Percentiles rank a stretch among this genome's conserved stretches.
phyloP scores from a whole-genome alignment of 2,888 invertebrate species.

The Neoscelio sp. region DNA sequence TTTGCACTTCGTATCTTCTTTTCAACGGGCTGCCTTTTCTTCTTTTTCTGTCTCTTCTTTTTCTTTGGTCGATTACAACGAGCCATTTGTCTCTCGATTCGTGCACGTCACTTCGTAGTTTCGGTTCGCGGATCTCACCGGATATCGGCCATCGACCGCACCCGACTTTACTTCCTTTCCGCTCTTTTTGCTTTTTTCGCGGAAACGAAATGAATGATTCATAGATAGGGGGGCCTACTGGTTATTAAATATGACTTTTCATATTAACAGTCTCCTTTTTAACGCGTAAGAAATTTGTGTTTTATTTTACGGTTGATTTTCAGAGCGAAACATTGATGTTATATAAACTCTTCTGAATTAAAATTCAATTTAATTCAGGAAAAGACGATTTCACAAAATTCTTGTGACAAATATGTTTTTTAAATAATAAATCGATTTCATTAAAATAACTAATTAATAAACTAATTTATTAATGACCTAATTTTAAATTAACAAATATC shows the following conservation, averaged over 20 bases:
- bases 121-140: conserved; percentile 71
- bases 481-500: background rate
- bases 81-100: conserved; percentile 68
- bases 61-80: conserved; percentile 60
- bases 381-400: too few species aligned
- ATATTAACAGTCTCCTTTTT: too few species aligned
- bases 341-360: too few species aligned
- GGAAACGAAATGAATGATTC: conserved; percentile 53
- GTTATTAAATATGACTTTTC: conserved; percentile 19
- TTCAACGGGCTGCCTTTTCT: conserved; percentile 5
- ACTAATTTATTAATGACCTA: conserved; percentile 4
- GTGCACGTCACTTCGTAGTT: conserved; percentile 67
- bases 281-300: too few species aligned
- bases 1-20: conserved; percentile 43
- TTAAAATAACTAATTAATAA: conserved; percentile 2
- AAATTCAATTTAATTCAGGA: too few species aligned
- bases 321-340: too few species aligned
- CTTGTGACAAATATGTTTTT: too few species aligned
- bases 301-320: background rate
- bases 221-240: conserved; percentile 23
- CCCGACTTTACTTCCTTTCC: conserved; percentile 64
- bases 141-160: conserved; percentile 73
- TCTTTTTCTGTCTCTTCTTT: conserved; percentile 43
- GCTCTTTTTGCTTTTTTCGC: conserved; percentile 44
- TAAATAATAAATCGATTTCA: background rate